Evolutionary conservation across 1,140 invertebrate species (phyloP).

Genomic region (Euborellia annulipes): DNA sequence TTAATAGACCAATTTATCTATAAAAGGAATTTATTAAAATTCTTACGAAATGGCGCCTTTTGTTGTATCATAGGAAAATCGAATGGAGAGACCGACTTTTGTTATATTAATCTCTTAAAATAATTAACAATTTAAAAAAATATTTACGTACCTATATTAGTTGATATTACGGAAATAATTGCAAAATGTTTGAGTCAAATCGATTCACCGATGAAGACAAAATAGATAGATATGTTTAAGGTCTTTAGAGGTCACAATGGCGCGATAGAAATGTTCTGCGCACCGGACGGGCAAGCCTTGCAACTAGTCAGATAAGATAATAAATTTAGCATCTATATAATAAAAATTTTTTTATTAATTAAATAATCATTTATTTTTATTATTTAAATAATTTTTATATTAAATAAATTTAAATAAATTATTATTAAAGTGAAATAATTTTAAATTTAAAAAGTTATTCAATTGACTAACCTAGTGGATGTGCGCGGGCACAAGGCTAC

Average conservation of each 20-base stretch:
- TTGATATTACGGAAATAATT: no score
- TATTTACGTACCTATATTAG: no score
- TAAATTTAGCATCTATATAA: neutral
- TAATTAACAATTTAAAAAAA: constrained; percentile 19
- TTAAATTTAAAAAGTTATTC: no score
- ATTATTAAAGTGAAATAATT: no score
- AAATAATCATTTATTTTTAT: constrained; percentile 1
- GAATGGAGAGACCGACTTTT: constrained; percentile 35
- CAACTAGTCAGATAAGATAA: neutral
- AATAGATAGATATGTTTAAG: constrained; percentile 43
- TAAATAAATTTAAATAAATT: no score
- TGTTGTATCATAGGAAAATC: constrained; percentile 43
- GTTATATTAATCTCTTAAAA: constrained; percentile 27
- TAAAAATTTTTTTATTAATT: neutral
- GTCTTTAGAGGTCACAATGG: constrained; percentile 67
- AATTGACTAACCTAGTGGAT: constrained; percentile 7
- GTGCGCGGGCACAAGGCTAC: constrained; percentile 26
- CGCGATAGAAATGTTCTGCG: constrained; percentile 22
- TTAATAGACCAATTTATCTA: neutral
- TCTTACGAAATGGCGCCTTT: constrained; percentile 32
- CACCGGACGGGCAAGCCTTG: neutral
- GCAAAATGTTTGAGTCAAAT: neutral
- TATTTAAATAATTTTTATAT: constrained; percentile 3
- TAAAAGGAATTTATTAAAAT: constrained; percentile 1
- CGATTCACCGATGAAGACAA: constrained; percentile 44